Conservation (phyloP, 2,797 vertebrate species). For the Champsocephalus gunnari region DNA sequence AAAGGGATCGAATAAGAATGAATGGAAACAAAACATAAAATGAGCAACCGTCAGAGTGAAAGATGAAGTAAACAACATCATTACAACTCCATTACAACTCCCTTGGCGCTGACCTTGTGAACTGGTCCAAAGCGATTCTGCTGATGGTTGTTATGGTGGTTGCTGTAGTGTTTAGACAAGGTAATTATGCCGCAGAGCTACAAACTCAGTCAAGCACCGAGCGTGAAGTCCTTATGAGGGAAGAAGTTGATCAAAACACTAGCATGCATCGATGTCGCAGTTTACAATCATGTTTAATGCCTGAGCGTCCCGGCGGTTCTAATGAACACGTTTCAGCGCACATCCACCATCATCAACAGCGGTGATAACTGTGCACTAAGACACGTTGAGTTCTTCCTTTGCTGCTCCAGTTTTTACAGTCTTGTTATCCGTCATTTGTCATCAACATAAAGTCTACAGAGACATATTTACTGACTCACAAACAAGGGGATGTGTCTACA, state of each 20-base stretch:
- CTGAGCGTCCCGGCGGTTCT: constrained; percentile 33
- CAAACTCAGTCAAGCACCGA: constrained; percentile 53
- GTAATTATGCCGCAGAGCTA: constrained; percentile 66
- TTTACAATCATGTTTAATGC: constrained; percentile 51
- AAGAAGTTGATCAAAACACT: constrained; percentile 18
- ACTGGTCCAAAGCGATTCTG: constrained; percentile 65
- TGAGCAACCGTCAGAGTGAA: constrained; percentile 43
- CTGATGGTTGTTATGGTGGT: constrained; percentile 63
- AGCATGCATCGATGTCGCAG: constrained; percentile 29
- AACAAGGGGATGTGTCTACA: constrained; percentile 17
- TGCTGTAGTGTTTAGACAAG: constrained; percentile 64
- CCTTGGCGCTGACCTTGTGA: constrained; percentile 56
- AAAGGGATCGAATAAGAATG: constrained; percentile 41
- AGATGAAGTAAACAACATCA: constrained; percentile 69
- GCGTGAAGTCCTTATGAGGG: constrained; percentile 44
- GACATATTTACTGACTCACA: neutral
- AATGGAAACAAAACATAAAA: constrained; percentile 42
- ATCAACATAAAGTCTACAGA: constrained; percentile 18
- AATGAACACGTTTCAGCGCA: constrained; percentile 38
- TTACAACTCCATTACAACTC: constrained; percentile 68
- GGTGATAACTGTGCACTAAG: constrained; percentile 1
- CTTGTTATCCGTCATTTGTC: constrained; percentile 19
- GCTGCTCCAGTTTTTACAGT: constrained; percentile 11
- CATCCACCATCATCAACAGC: constrained; percentile 9
- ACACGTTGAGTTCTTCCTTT: constrained; percentile 7